phyloP scores from a whole-genome alignment of 2,797 vertebrate genomes.

The Paguma larvata region DNA sequence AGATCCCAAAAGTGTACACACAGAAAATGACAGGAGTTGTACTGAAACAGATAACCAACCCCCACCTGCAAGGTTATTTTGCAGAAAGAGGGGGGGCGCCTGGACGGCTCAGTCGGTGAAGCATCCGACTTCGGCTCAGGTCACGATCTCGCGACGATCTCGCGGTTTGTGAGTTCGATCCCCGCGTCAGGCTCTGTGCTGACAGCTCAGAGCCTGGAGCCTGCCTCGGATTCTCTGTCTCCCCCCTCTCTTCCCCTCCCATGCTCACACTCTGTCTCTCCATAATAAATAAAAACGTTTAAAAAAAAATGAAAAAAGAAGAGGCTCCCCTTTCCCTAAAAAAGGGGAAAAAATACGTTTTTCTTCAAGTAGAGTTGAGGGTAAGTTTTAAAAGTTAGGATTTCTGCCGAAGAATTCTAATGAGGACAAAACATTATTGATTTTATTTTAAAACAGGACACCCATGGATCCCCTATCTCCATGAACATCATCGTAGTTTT shows the following conservation, averaged over 20 bases:
- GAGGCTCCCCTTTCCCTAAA: accelerated
- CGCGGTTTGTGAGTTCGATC: too few relatives aligned
- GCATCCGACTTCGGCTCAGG: too few relatives aligned
- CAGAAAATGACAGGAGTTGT: not conserved
- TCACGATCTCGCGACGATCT: too few relatives aligned
- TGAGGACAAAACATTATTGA: not conserved
- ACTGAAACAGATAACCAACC: not conserved
- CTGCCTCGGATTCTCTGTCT: too few relatives aligned
- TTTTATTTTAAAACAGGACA: not conserved
- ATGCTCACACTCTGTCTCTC: too few relatives aligned
- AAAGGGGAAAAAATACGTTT: not conserved
- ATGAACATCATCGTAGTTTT: not conserved
- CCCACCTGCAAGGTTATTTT: not conserved
- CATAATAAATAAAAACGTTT: too few relatives aligned
- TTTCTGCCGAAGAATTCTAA: not conserved
- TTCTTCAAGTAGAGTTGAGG: not conserved
- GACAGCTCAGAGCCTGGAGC: too few relatives aligned
- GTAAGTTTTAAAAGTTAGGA: not conserved
- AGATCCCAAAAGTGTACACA: not conserved
- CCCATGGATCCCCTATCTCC: not conserved
- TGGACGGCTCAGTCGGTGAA: too few relatives aligned
- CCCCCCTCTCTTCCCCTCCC: too few relatives aligned
- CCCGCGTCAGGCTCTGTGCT: too few relatives aligned
- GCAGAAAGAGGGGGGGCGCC: too few relatives aligned
- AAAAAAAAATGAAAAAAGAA: not conserved